phyloP scores from a whole-genome alignment of 2,113 vertebrate genomes.

The Parotia lawesii region DNA sequence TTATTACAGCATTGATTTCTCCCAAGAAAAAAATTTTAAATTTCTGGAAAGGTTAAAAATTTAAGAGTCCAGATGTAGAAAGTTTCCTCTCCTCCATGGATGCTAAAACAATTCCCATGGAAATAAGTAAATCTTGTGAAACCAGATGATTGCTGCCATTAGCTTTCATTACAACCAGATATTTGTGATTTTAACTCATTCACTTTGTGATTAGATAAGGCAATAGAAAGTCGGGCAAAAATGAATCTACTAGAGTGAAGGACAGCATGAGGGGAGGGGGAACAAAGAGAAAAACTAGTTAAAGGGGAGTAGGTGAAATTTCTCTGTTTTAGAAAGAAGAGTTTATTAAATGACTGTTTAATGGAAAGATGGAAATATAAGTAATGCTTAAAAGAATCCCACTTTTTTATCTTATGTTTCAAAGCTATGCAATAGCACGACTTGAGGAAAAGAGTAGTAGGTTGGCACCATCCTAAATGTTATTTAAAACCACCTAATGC shows the following conservation, averaged over 20 bases:
- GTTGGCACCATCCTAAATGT: neutral
- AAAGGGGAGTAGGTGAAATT: neutral
- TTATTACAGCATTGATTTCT: neutral
- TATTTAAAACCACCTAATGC: neutral
- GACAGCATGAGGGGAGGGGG: neutral
- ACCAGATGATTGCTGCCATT: neutral
- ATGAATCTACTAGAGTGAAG: neutral
- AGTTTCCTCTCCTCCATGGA: neutral
- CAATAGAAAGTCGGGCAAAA: neutral
- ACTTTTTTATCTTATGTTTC: neutral
- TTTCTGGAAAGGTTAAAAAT: neutral
- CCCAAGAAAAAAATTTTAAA: neutral
- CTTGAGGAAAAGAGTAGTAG: neutral
- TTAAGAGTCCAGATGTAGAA: neutral
- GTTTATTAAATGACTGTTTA: neutral
- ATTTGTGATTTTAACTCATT: neutral
- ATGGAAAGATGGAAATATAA: neutral
- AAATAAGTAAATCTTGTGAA: neutral
- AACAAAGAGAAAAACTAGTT: neutral
- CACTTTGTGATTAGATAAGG: neutral
- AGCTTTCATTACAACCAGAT: neutral
- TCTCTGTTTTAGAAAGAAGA: neutral
- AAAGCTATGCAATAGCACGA: neutral
- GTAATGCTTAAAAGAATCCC: neutral
- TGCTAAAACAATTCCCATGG: neutral